Evolutionary conservation across 2,113 vertebrate genomes (phyloP).

Genomic region (Platysternon megacephalum): DNA sequence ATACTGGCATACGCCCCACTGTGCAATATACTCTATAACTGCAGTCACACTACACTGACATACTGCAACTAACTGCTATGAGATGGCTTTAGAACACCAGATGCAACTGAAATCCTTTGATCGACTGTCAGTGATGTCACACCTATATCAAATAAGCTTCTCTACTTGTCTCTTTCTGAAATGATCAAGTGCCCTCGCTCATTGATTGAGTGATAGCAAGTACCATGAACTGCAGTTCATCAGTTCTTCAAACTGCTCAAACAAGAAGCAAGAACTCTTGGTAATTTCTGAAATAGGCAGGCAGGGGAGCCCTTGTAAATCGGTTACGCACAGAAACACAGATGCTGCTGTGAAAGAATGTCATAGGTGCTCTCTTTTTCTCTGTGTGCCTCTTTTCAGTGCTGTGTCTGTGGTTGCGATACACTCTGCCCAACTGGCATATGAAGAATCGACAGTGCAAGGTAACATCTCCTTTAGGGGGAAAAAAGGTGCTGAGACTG

Average conservation of each 20-base stretch:
- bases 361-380: neutral
- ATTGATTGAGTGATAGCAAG: neutral
- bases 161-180: neutral
- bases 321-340: neutral
- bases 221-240: neutral
- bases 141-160: neutral
- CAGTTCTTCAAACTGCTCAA: neutral
- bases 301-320: neutral
- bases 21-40: neutral
- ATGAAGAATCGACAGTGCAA: neutral
- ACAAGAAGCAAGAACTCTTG: neutral
- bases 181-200: neutral
- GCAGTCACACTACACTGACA: neutral
- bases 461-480: neutral
- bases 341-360: fast-evolving
- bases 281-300: neutral
- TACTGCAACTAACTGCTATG: neutral
- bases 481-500: neutral
- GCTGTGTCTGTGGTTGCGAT: neutral
- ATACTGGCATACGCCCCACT: neutral
- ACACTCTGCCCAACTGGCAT: neutral
- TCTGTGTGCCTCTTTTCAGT: neutral
- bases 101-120: neutral
- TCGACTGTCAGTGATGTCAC: neutral
- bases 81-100: neutral